Conservation (phyloP, 2,797 vertebrate species). For the Tokudaia muenninki region DNA sequence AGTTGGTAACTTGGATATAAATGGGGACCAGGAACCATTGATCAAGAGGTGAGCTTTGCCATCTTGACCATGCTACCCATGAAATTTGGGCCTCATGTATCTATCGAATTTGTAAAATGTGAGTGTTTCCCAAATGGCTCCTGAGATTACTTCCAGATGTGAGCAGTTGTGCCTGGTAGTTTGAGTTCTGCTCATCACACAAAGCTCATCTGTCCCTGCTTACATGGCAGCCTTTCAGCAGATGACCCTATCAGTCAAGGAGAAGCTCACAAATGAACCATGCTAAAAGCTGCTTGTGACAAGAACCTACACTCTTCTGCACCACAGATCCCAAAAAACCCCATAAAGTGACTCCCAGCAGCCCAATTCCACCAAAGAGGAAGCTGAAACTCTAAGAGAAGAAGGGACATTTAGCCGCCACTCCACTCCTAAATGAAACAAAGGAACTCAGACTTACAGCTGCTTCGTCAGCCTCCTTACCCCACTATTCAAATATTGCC, state of each 20-base stretch:
- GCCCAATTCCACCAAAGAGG: conserved; percentile 1
- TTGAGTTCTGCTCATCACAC: not conserved
- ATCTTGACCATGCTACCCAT: not conserved
- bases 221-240: not conserved
- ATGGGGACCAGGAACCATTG: not conserved
- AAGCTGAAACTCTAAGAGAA: not conserved
- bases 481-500: not conserved
- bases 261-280: not conserved
- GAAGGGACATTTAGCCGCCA: not conserved
- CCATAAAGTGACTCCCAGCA: not conserved
- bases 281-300: not conserved
- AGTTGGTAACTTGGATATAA: not conserved
- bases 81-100: not conserved
- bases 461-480: not conserved
- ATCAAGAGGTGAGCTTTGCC: not conserved
- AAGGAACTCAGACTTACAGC: not conserved
- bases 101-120: conserved; percentile 17
- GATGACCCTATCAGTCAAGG: not conserved
- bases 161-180: not conserved
- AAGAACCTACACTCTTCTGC: not conserved
- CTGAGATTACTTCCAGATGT: not conserved
- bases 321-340: conserved; percentile 5
- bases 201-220: not conserved
- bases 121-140: not conserved
- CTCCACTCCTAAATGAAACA: not conserved